Evolutionary conservation across 2,797 vertebrate species (phyloP).

Genomic region (Setipinna tenuifilis): DNA sequence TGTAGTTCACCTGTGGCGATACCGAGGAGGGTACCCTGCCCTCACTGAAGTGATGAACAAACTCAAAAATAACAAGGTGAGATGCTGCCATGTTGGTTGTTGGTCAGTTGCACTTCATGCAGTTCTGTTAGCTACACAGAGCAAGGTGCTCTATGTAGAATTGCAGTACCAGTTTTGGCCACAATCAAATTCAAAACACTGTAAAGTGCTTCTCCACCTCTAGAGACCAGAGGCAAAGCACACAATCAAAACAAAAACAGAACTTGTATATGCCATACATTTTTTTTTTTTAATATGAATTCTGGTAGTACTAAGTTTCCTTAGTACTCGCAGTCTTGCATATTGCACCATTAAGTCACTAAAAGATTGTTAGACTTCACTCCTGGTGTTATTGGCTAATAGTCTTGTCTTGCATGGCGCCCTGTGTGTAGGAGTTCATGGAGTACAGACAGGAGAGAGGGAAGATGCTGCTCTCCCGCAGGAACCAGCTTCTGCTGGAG

Average conservation of each 20-base stretch:
- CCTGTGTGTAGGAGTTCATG: constrained; percentile 81
- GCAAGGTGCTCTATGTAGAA: not conserved
- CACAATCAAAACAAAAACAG: no score
- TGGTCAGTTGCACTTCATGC: not conserved
- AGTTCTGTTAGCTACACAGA: not conserved
- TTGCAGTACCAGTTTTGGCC: no score
- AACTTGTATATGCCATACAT: no score
- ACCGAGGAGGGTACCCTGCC: constrained; percentile 94
- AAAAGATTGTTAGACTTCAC: no score
- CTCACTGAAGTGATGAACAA: constrained; percentile 97
- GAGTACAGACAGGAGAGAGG: constrained; percentile 90
- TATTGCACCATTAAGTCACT: no score
- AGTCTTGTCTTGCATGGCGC: not conserved
- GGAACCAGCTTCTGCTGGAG: constrained; percentile 92
- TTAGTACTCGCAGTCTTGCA: no score
- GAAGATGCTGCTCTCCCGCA: constrained; percentile 92
- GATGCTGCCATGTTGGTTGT: not conserved
- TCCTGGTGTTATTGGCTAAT: not conserved
- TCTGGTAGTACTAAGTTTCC: no score
- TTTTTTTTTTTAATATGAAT: no score
- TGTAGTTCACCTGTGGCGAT: constrained; percentile 95
- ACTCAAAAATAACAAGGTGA: constrained; percentile 91
- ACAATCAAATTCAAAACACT: no score
- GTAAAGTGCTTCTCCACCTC: no score
- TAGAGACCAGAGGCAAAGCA: no score